Evolutionary conservation across 2,113 vertebrate genomes (phyloP), one percentile per base, ranked within the genome.

Genomic region (Ivindomyrus marchei): DNA sequence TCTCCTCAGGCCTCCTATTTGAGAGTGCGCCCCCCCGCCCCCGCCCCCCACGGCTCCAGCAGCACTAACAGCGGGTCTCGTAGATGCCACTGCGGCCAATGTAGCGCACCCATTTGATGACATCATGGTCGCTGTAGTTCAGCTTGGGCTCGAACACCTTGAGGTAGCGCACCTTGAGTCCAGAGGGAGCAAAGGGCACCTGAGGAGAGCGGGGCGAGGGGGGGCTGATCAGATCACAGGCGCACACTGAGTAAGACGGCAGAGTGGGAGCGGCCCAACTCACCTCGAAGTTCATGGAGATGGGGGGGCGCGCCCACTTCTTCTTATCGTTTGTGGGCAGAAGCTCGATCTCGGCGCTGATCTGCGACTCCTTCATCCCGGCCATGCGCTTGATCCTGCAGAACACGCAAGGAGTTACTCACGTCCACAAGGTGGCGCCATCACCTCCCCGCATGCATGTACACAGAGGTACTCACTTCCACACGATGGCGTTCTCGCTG

Each of bases 251-350:
- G 13, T 4, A 36, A 15, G 66, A 36, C 1, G 66, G 36, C 36
- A 17, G 36, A 42, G 74, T 19, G 4, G 42, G 70, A 80, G 74
- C 5, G 2, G 74, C 74, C 45, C 19, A 88, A 88, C 91, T 91
- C 92, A 99, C 98, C 98, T 99, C 98, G 96, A 99, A 99, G 96
- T 99, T 99, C 98, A 99, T 99, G 92, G 98, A 99, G 95, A 99
- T 99, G 3, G 98, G 98, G 90, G 99, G 99, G 70, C 99, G 96
- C 91, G 99, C 99, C 99, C 99, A 99, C 93, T 99, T 99, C 96
- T 99, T 99, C 96, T 99, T 99, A 93, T 99, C 99, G 3, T 99
- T 99, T 92, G 99, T 99, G 90, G 98, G 99, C 91, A 99, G 95
- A 92, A 99, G 96, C 94, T 99, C 99, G 6, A 99, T 99, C 96